Conservation (phyloP, 2,888 invertebrate genomes). For the Habrosyne pyritoides region DNA sequence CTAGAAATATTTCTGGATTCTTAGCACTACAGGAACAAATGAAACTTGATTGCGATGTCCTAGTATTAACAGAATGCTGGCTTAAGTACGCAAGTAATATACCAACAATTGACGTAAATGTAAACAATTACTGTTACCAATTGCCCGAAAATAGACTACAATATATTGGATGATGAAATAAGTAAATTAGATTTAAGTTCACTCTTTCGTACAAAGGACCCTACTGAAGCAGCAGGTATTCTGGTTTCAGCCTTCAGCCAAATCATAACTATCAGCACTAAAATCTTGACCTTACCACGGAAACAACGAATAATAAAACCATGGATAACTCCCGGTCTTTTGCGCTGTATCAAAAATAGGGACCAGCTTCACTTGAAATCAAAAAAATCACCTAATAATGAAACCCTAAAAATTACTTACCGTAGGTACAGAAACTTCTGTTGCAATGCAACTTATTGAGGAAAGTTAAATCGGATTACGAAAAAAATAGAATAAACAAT, state of each 20-base stretch:
- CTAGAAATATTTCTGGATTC: background rate
- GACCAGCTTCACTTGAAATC: background rate
- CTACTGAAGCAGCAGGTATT: background rate
- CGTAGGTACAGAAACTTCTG: conserved; percentile 7
- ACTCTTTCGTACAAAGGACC: background rate
- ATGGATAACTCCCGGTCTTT: too few species aligned
- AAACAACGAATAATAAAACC: background rate
- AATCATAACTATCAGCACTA: background rate
- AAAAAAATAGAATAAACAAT: background rate
- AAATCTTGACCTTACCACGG: background rate
- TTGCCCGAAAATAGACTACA: background rate
- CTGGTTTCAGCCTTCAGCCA: background rate
- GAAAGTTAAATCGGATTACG: conserved; percentile 3
- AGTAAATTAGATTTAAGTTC: background rate
- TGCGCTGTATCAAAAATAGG: conserved; percentile 1
- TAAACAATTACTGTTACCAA: background rate
- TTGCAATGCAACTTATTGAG: background rate
- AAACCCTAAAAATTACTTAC: conserved; percentile 4
- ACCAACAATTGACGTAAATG: background rate
- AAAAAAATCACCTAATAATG: conserved; percentile 6
- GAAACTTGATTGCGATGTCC: background rate
- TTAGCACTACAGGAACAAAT: background rate
- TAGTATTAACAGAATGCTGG: background rate
- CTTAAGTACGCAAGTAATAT: background rate
- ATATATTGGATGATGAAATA: background rate